Evolutionary conservation across 2,888 invertebrate species (phyloP), one percentile per base, ranked within the genome.

Genomic region (Augiades crinisus): DNA sequence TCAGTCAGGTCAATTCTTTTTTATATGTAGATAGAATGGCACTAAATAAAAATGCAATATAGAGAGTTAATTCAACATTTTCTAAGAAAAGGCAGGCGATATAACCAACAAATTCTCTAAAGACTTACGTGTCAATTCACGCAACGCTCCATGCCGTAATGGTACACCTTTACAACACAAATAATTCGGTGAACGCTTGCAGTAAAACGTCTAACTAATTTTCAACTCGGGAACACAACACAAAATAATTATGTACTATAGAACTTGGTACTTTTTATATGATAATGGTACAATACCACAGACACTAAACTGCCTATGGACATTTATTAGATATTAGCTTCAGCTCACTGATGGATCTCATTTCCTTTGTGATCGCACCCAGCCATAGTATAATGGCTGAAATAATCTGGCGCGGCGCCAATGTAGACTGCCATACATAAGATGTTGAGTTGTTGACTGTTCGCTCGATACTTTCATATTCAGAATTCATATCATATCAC

Each of bases 381-480:
- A 65, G 65, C 67, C 69, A 67, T 68, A 67, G 72, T 72, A 72
- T 74, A 77, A 72, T 77, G 75, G 74, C 65, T 74, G 71, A 76
- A 79, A 80, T 78, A 75, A 68, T 75, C 70, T 86, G 86, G 86
- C 84, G 54, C 52, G 40, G 54, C 54, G 79, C 86, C 86, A 86
- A 72, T 63, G 57, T 65, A 60, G 63, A 69, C 70, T 67, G 67
- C 70, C 68, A 67, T 69, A 75, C 67, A 70, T 64, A 68, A 72
- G 63, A 69, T 63, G 67, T 68, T 70, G 73, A 72, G 63, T 69
- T 63, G 67, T 68, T 70, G 73, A 75, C 72, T 44, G 30, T 17
- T 49, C 19, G 27, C 40, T 43, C 50, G 71, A 66, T 65, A 62
- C 58, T 61, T 66, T 68, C 61, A 61, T 70, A 65, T 63, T 64